Base-by-base conservation (phyloP, 2,888 invertebrate species). In the Cosmia trapezina region DNA sequence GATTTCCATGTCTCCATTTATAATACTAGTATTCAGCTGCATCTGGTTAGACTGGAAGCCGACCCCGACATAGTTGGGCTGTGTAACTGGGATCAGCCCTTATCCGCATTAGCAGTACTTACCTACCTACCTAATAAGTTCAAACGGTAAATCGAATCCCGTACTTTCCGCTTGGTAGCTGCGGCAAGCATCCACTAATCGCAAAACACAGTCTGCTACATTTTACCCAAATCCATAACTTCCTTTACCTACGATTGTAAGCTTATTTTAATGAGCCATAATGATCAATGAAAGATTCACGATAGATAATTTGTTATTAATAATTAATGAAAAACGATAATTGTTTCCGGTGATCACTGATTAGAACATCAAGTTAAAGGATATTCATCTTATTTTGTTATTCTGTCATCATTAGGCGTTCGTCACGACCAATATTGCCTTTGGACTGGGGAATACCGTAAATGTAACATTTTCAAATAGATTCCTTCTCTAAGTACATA, bases 271-370 rank as follows among this genome's bases (percentile, higher is more conserved):
- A 51, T 28, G 7, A 53, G 37, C 22, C 2, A 51, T 17, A 56
- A 17, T 22, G 3, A 17, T 45, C 17, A 45, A 51, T 51, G 45
- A 51, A 73, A 76, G n/a, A 57, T 66, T 57, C 12, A n/a, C 45
- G 17, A 41, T n/a, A 45, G 7, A 28, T 28, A 28, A n/a, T n/a
- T n/a, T n/a, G n/a, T n/a, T n/a, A 12, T 4, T 59, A 9, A 28
- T 22, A 37, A 43, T 49, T 33, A 43, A 11, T 12, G 14, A 49
- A 45, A 4, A 28, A n/a, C 17, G 45, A 53, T 75, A 53, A 53
- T 2, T 12, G 5, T 57, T 66, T 59, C 68, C 28, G 19, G n/a
- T 54, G 14, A 19, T 33, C 45, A 76, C 14, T 68, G 4, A 6
- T 8, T 41, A 41, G 41, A 8, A 8, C 43, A 65, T 57, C 41